Conservation (phyloP, 2,797 vertebrate species). For the Pristis pectinata region DNA sequence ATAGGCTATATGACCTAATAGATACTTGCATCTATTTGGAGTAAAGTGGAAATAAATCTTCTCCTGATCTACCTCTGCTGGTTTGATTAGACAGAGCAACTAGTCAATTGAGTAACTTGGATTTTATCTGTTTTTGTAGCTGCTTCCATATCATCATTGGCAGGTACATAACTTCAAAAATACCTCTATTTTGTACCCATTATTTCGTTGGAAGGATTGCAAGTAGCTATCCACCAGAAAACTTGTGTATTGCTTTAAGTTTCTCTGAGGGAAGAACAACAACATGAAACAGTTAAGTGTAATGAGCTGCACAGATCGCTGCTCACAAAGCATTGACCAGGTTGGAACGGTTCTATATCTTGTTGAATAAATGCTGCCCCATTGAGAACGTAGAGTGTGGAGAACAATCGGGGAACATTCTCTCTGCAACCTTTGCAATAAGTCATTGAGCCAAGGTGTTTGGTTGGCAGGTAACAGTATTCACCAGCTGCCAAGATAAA, state of each 20-base stretch:
- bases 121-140: background rate
- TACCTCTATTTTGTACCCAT: background rate
- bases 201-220: background rate
- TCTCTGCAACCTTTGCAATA: background rate
- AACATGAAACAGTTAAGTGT: background rate
- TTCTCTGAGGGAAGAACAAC: background rate
- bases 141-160: background rate
- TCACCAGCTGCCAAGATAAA: background rate
- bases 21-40: background rate
- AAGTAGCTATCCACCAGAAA: background rate
- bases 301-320: background rate
- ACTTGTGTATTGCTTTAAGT: background rate
- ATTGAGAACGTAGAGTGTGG: background rate
- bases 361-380: background rate
- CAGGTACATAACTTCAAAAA: background rate
- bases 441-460: background rate
- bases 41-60: background rate
- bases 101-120: too few relatives aligned
- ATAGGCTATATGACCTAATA: background rate
- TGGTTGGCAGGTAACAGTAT: background rate
- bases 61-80: background rate
- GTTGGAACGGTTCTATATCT: background rate
- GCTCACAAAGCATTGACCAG: background rate
- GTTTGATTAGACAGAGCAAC: too few relatives aligned
- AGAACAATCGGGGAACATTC: background rate